A percentile compares a stretch with the other conserved stretches of the same genome.
Evolutionary conservation across 2,113 vertebrate genomes (phyloP).

Genomic region (Paedocypris sp.): DNA sequence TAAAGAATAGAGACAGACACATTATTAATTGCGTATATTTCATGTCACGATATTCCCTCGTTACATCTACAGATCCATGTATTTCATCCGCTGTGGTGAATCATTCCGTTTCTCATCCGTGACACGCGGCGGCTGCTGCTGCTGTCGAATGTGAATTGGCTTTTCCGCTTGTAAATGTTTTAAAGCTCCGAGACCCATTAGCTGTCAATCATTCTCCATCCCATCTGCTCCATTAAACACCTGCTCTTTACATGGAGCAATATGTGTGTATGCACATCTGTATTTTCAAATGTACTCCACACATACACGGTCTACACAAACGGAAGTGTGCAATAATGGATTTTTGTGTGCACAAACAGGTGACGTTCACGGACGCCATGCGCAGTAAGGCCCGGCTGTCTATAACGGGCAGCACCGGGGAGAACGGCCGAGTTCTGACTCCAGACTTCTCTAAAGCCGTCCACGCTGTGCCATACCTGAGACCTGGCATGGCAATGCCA

Average conservation of each 20-base stretch:
- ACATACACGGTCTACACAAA: no score
- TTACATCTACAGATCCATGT: no score
- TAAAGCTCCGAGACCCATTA: slow-evolving; percentile 27
- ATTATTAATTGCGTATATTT: no score
- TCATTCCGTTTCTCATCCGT: slow-evolving; percentile 9
- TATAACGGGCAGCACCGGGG: slow-evolving; percentile 90
- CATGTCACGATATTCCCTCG: no score
- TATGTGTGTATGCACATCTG: background rate
- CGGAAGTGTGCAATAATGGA: no score
- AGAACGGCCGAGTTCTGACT: slow-evolving; percentile 87
- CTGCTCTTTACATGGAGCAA: background rate
- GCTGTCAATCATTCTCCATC: slow-evolving; percentile 32
- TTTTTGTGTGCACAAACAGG: slow-evolving; percentile 67
- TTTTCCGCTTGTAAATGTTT: slow-evolving; percentile 12
- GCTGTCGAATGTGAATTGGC: slow-evolving; percentile 14
- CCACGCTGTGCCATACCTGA: slow-evolving; percentile 92
- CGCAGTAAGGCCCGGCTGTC: slow-evolving; percentile 92
- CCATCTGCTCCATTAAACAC: slow-evolving; percentile 34
- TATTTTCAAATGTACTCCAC: background rate
- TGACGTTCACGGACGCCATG: slow-evolving; percentile 89
- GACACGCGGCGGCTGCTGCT: no score
- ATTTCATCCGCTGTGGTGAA: background rate
- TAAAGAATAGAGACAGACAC: no score
- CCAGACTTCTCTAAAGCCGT: slow-evolving; percentile 88
- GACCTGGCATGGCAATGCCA: slow-evolving; percentile 97